Conservation (phyloP, 2,888 invertebrate species). For the Xanthia icteritia region DNA sequence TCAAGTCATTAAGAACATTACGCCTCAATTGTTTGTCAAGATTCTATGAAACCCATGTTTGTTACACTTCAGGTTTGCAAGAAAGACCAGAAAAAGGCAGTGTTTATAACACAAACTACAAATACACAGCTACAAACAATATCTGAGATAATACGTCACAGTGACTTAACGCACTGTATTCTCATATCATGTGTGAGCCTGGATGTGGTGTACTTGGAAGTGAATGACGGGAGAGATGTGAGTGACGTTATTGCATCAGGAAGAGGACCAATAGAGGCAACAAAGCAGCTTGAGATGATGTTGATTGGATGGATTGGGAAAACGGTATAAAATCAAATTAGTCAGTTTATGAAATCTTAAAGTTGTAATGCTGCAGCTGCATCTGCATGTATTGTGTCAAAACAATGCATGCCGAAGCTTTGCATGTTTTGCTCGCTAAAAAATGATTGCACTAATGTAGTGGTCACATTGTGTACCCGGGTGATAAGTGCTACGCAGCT, state of each 20-base stretch:
- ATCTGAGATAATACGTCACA: constrained; percentile 90
- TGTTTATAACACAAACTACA: constrained; percentile 90
- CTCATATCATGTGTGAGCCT: constrained; percentile 91
- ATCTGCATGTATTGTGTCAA: no score
- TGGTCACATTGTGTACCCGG: no score
- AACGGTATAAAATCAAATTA: constrained; percentile 78
- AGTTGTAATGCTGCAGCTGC: background rate
- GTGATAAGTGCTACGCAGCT: no score
- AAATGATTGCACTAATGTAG: no score
- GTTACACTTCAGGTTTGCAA: constrained; percentile 75
- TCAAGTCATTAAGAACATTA: background rate
- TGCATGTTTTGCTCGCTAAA: no score
- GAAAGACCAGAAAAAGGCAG: constrained; percentile 84
- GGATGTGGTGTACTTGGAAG: constrained; percentile 88
- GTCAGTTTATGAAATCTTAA: background rate
- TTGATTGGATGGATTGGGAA: constrained; percentile 90
- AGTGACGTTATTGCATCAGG: constrained; percentile 81
- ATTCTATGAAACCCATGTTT: background rate
- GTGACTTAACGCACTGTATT: constrained; percentile 91
- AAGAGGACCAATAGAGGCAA: constrained; percentile 78
- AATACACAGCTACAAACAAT: constrained; percentile 90
- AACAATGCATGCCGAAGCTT: no score
- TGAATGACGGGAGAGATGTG: constrained; percentile 82
- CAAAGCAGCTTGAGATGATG: constrained; percentile 79
- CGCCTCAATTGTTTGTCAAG: constrained; percentile 2